Evolutionary conservation across 2,888 invertebrate species (phyloP).

Genomic region (Acleris emargana): DNA sequence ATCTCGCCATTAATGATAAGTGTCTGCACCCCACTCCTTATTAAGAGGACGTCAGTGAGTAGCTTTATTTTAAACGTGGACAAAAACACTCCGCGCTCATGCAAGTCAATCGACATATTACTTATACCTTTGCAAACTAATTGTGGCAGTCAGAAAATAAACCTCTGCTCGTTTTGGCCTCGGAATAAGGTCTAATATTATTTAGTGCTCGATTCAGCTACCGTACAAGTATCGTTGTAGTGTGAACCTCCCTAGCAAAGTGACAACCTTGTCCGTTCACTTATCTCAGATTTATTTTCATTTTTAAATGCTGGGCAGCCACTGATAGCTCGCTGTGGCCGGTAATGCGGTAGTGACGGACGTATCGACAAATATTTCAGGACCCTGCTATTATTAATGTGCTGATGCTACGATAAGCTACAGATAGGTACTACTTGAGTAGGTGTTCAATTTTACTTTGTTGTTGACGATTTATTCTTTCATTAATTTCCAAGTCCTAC

Average conservation of each 20-base stretch:
- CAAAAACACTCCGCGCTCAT: conserved; percentile 52
- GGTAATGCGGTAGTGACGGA: conserved; percentile 32
- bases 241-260: conserved; percentile 38
- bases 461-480: no score
- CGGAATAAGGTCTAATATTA: conserved; percentile 37
- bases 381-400: conserved; percentile 5
- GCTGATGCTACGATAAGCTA: neutral
- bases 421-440: no score
- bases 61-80: conserved; percentile 52
- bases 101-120: conserved; percentile 58
- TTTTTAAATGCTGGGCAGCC: conserved; percentile 40
- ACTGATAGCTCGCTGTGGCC: conserved; percentile 37
- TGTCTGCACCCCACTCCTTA: conserved; percentile 52
- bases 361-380: conserved; percentile 30
- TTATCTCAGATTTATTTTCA: conserved; percentile 46
- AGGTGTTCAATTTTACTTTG: no score
- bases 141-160: conserved; percentile 8
- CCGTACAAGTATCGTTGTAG: conserved; percentile 24
- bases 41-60: conserved; percentile 48
- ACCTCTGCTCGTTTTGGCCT: neutral
- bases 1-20: conserved; percentile 57
- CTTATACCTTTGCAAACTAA: conserved; percentile 32
- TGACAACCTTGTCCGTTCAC: conserved; percentile 44
- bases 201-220: neutral
- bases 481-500: no score